Evolutionary conservation across 2,113 vertebrate species (phyloP), one percentile per base, ranked within the genome.

Genomic region (Ovibos moschatus): DNA sequence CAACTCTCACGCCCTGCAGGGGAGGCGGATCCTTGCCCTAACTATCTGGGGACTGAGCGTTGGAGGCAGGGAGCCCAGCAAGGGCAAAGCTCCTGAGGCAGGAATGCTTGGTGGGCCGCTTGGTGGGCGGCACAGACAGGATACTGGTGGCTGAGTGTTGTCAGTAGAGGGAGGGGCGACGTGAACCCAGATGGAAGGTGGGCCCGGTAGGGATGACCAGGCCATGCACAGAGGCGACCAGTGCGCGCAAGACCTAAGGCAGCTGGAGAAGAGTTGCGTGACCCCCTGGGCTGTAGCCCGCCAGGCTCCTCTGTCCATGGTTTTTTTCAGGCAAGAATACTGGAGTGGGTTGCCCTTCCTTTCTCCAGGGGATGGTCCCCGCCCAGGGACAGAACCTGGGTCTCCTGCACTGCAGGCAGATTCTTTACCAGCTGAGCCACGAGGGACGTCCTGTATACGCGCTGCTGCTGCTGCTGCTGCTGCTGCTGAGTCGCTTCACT

Each of bases 161-260:
- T 15, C 5, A 27, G 2, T 7, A 11, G 43, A 74, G 10, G 15
- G 4, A 43, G 33, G 30, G 40, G 21, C 13, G 3, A 0, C 9
- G 1, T 1, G 19, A 30, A 7, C 1, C 10, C 23, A 36, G 13
- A 12, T 12, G 19, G 10, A 36, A 36, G 21, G 47, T 7, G 23
- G 74, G 23, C 5, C 30, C 7, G 1, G 36, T 6, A n/a, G 23
- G 15, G 3, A n/a, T 15, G 0, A 0, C 27, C 84, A 33, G 21
- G 19, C 17, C n/a, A 14, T 13, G 27, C 15, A 2, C 17, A 27
- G 10, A 27, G 64, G 6, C 53, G 7, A 3, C 28, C 28, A 27
- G 40, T 14, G 2, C 5, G 6, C 33, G 1, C 17, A 7, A 47
- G 30, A 19, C 16, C 33, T 51, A 13, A 17, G 16, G 15, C 28